Conservation (phyloP, 2,888 invertebrate species). For the Sphaerophoria rueppellii region DNA sequence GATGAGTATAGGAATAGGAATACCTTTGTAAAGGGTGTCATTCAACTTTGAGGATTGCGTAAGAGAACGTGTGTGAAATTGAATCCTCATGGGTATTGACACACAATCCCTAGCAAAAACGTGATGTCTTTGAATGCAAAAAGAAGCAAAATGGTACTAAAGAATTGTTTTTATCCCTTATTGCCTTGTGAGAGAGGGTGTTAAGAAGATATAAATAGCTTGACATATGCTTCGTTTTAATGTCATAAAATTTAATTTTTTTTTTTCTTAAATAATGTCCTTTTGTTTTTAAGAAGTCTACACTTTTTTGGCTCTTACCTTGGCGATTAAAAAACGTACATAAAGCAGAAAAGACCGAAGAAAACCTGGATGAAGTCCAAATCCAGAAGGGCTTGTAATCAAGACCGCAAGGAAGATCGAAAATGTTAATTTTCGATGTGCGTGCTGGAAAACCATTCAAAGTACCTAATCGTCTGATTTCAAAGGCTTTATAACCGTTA, state of each 20-base stretch:
- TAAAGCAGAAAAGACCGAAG: too few species aligned
- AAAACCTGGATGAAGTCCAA: too few species aligned
- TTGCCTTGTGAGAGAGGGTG: neutral
- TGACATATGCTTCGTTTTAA: slow-evolving; percentile 18
- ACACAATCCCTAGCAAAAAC: slow-evolving; percentile 23
- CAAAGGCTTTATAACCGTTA: too few species aligned
- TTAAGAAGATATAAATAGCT: slow-evolving; percentile 21
- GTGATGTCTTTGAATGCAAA: slow-evolving; percentile 31
- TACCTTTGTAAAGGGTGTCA: slow-evolving; percentile 1
- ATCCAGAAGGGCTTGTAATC: too few species aligned
- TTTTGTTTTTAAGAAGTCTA: too few species aligned
- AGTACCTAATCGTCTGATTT: too few species aligned
- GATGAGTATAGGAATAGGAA: neutral
- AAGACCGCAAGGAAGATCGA: neutral
- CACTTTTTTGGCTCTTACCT: too few species aligned
- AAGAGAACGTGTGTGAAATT: slow-evolving; percentile 54
- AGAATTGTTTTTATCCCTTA: neutral
- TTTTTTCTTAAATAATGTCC: neutral
- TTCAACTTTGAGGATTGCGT: slow-evolving; percentile 37
- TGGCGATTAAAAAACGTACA: too few species aligned
- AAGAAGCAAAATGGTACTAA: neutral
- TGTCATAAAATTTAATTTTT: neutral
- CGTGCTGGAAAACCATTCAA: neutral
- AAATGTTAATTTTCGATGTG: neutral
- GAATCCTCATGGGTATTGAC: slow-evolving; percentile 49